Conservation (phyloP, 1,140 invertebrate genomes). For the Pseudomyrmex flavicornis region DNA sequence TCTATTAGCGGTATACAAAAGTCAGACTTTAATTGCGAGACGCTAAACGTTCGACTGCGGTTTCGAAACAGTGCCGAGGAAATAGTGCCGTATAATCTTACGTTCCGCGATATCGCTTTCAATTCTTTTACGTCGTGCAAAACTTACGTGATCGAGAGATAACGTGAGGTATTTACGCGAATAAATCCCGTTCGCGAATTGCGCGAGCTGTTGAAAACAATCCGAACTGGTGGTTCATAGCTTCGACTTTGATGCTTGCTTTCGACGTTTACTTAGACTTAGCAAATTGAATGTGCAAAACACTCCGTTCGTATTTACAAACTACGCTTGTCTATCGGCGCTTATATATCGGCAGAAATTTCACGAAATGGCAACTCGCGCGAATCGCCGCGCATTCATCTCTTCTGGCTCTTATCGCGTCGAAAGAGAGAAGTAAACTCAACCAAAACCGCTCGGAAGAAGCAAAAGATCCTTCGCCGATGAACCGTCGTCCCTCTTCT, state of each 20-base stretch:
- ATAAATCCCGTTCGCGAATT: slow-evolving; percentile 33
- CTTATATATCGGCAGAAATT: slow-evolving; percentile 1
- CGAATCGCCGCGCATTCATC: slow-evolving; percentile 5
- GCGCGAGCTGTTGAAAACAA: not conserved
- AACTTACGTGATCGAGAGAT: slow-evolving; percentile 1
- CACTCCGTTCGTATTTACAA: slow-evolving; percentile 5
- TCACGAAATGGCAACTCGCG: slow-evolving; percentile 1
- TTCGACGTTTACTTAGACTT: slow-evolving; percentile 15
- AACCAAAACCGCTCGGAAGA: not conserved
- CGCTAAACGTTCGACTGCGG: slow-evolving; percentile 42
- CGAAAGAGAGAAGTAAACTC: not conserved
- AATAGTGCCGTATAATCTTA: slow-evolving; percentile 23
- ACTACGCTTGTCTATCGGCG: not conserved
- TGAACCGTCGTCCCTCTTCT: not conserved
- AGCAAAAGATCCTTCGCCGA: not conserved
- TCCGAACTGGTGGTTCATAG: slow-evolving; percentile 13
- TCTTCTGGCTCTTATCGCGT: slow-evolving; percentile 25
- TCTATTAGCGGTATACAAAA: slow-evolving; percentile 80
- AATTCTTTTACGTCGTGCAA: not conserved
- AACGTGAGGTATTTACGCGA: not conserved
- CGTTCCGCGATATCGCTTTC: not conserved
- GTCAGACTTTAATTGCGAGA: slow-evolving; percentile 80
- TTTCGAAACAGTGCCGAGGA: not conserved
- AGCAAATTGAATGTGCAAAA: slow-evolving; percentile 1
- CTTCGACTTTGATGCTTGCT: not conserved